A percentile compares a stretch with the other conserved stretches of the same genome.
Evolutionary conservation across 2,888 invertebrate genomes (phyloP).

Genomic region (Hermaeophaga mercurialis): DNA sequence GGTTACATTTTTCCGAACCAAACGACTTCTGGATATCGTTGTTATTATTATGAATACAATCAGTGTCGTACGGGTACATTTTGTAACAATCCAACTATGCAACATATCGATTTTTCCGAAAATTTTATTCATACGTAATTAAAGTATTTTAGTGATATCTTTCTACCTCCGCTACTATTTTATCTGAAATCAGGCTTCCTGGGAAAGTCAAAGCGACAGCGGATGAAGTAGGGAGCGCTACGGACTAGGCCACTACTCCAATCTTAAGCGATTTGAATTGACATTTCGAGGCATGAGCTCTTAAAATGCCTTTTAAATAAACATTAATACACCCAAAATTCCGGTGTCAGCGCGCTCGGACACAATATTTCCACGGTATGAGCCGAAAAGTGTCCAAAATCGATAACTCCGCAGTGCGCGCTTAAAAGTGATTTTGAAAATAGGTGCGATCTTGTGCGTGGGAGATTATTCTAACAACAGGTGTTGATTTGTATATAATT

Average conservation of each 20-base stretch:
- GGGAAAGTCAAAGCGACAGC: constrained; percentile 32
- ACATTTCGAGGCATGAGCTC: constrained; percentile 48
- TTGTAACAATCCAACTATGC: too few species aligned
- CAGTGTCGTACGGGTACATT: too few species aligned
- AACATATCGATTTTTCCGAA: too few species aligned
- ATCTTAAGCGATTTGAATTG: constrained; percentile 40
- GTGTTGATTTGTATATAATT: constrained; percentile 33
- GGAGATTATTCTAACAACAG: constrained; percentile 34
- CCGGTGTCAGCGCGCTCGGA: constrained; percentile 3
- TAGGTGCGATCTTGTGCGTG: constrained; percentile 31
- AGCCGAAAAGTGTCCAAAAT: constrained; percentile 17
- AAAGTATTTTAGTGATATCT: too few species aligned
- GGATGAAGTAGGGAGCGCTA: constrained; percentile 40
- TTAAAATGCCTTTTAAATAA: constrained; percentile 19
- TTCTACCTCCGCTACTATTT: constrained; percentile 1
- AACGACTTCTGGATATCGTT: too few species aligned
- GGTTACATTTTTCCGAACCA: too few species aligned
- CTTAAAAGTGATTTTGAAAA: constrained; percentile 32
- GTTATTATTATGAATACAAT: too few species aligned
- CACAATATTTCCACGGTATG: not conserved
- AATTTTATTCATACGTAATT: too few species aligned
- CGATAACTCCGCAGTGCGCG: constrained; percentile 27
- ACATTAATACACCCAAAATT: constrained; percentile 11
- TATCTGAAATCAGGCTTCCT: constrained; percentile 7
- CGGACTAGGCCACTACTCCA: constrained; percentile 48